phyloP scores from a whole-genome alignment of 2,113 vertebrate genomes.

The Menidia beryllina region DNA sequence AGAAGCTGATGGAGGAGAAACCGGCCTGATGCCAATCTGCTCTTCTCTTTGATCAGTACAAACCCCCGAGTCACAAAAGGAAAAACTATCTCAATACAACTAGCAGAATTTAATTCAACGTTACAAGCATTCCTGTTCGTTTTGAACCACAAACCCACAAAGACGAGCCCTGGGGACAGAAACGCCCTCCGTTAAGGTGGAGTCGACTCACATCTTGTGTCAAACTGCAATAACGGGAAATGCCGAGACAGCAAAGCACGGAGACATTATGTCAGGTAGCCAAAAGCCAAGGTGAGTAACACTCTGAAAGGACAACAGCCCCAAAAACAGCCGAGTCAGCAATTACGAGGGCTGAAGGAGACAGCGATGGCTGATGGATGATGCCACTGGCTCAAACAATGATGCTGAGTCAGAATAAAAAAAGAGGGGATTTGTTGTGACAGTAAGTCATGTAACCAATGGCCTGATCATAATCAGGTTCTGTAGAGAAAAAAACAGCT shows the following conservation, averaged over 20 bases:
- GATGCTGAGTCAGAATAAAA: slow-evolving; percentile 52
- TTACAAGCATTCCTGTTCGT: not conserved
- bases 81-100: not conserved
- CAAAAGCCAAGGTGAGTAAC: slow-evolving; percentile 49
- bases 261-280: slow-evolving; percentile 27
- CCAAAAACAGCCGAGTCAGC: slow-evolving; percentile 49
- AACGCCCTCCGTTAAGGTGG: not conserved
- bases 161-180: not conserved
- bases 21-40: slow-evolving; percentile 11
- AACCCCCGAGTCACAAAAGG: slow-evolving; percentile 4
- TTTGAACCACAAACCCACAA: not conserved
- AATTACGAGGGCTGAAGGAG: slow-evolving; percentile 41
- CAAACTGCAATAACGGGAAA: slow-evolving; percentile 44
- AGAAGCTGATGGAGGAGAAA: slow-evolving; percentile 16
- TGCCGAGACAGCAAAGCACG: slow-evolving; percentile 33
- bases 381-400: slow-evolving; percentile 43
- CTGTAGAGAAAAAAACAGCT: not conserved
- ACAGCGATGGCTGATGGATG: slow-evolving; percentile 37
- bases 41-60: slow-evolving; percentile 21
- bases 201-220: slow-evolving; percentile 10
- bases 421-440: slow-evolving; percentile 16
- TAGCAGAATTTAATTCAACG: not conserved
- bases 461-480: not conserved
- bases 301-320: slow-evolving; percentile 51
- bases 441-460: not conserved